Conservation (phyloP, 2,888 invertebrate species). For the Torymus auratus region DNA sequence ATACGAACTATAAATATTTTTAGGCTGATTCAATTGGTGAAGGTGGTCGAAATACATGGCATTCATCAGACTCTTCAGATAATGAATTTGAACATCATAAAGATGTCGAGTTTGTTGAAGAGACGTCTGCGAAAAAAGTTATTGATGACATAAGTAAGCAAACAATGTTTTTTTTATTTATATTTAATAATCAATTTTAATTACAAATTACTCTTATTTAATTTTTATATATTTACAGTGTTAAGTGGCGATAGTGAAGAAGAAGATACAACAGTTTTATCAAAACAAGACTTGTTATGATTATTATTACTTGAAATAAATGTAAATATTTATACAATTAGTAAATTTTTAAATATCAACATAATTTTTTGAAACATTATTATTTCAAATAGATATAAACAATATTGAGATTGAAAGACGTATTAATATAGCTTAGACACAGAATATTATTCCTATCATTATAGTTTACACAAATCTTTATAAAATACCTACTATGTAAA, state of each 20-base stretch:
- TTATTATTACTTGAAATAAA: constrained; percentile 52
- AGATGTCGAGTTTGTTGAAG: constrained; percentile 70
- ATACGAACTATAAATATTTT: constrained; percentile 40
- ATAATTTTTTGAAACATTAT: constrained; percentile 56
- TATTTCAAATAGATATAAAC: constrained; percentile 28
- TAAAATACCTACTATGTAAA: constrained; percentile 69
- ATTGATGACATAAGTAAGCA: constrained; percentile 70
- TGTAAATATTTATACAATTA: constrained; percentile 60
- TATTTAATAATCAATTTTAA: constrained; percentile 37
- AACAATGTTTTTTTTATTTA: constrained; percentile 37
- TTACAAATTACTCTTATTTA: constrained; percentile 34
- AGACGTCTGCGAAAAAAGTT: constrained; percentile 66
- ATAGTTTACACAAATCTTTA: constrained; percentile 63
- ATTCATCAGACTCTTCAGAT: constrained; percentile 66
- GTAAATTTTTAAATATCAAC: constrained; percentile 35
- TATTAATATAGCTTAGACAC: constrained; percentile 42
- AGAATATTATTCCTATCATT: constrained; percentile 55
- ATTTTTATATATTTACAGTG: constrained; percentile 68
- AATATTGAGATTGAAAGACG: constrained; percentile 26
- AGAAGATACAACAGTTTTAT: constrained; percentile 72
- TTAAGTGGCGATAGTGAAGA: constrained; percentile 77
- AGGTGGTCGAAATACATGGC: constrained; percentile 71
- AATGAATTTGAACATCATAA: constrained; percentile 64
- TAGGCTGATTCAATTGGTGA: constrained; percentile 71
- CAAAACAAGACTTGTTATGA: constrained; percentile 66